These are phyloP conservation scores for Onchidella celtica DNA, from an alignment of 2,888 invertebrate species.

Conservation along the genomic window DNA sequence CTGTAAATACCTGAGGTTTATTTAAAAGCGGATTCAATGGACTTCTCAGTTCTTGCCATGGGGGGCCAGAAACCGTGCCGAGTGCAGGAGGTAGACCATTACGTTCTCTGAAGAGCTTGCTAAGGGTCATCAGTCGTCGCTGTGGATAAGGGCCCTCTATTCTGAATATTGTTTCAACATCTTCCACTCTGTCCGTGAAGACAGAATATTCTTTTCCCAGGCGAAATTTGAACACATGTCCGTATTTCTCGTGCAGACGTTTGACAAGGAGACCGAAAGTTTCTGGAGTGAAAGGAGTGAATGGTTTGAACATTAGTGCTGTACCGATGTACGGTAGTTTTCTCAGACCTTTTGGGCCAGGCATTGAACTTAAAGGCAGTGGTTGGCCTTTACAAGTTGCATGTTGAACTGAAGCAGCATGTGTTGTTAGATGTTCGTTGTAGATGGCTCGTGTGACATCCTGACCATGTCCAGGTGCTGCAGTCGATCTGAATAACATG, in stretches of 20 bases:
- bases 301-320: slow-evolving; percentile 47
- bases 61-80: slow-evolving; percentile 38
- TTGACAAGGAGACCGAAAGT: slow-evolving; percentile 42
- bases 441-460: no score
- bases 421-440: no score
- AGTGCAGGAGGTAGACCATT: slow-evolving; percentile 34
- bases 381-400: no score
- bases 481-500: no score
- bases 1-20: slow-evolving; percentile 46
- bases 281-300: slow-evolving; percentile 43
- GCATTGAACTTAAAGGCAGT: slow-evolving; percentile 32
- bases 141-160: slow-evolving; percentile 53
- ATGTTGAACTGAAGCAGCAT: no score
- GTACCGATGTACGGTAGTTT: slow-evolving; percentile 47
- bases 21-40: slow-evolving; percentile 50
- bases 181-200: slow-evolving; percentile 50
- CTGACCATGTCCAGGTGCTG: no score
- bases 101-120: slow-evolving; percentile 37
- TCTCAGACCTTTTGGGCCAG: slow-evolving; percentile 35
- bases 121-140: slow-evolving; percentile 48
- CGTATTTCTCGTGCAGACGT: slow-evolving; percentile 52
- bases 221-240: slow-evolving; percentile 51
- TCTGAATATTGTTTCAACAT: slow-evolving; percentile 51
- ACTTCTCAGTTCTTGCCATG: slow-evolving; percentile 50
- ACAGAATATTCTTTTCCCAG: slow-evolving; percentile 50